Evolutionary conservation across 2,113 vertebrate species (phyloP).

Genomic region (Dolichotis patagonum): DNA sequence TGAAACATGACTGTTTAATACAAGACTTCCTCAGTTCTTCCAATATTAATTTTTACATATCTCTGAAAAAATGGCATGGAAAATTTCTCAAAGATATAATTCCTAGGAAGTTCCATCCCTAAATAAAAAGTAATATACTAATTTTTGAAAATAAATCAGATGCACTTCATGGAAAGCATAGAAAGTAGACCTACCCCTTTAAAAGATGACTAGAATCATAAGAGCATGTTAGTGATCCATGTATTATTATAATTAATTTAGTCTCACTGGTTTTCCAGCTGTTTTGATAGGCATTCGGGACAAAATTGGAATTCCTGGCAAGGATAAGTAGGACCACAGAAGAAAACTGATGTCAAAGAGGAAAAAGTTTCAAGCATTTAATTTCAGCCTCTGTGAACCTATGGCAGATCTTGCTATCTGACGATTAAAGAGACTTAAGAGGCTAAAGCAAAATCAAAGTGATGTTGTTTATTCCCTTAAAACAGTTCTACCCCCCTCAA

Average conservation of each 20-base stretch:
- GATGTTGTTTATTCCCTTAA: neutral
- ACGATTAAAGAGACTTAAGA: neutral
- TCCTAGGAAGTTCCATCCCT: neutral
- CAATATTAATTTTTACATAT: neutral
- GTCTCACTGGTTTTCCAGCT: neutral
- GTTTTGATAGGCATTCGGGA: neutral
- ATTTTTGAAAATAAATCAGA: neutral
- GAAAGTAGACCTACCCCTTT: neutral
- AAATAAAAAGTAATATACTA: neutral
- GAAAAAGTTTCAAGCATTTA: neutral
- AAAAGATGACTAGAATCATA: neutral
- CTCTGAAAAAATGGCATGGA: neutral
- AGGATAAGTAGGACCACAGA: neutral
- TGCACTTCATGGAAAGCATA: neutral
- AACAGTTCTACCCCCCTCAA: neutral
- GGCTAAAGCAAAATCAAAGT: neutral
- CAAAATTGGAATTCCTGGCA: neutral
- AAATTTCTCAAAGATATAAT: neutral
- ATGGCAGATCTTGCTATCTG: neutral
- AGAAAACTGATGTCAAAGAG: neutral
- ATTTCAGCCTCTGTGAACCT: neutral
- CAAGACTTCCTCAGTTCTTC: neutral
- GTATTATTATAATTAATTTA: conserved; percentile 5
- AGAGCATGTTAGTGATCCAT: neutral
- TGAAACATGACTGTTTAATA: neutral